These are phyloP conservation scores for Panthera leo DNA, from an alignment of 2,113 vertebrate species.

Conservation along the genomic window DNA sequence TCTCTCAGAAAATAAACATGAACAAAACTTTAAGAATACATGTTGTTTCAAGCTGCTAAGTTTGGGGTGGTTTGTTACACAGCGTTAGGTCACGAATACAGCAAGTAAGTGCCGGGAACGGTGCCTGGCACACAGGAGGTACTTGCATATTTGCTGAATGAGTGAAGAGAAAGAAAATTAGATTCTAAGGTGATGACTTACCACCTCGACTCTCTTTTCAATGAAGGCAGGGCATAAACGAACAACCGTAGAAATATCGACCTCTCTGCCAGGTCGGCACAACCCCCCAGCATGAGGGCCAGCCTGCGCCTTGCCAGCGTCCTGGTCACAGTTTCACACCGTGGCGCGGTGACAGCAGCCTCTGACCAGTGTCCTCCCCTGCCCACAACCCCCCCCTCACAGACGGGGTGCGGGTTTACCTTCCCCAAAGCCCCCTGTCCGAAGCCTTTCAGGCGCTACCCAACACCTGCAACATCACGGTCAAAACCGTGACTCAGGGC, in stretches of 20 bases:
- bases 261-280: neutral
- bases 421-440: rapidly evolving
- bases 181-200: neutral
- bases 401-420: too few species aligned
- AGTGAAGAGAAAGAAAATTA: neutral
- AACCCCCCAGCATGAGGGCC: rapidly evolving
- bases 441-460: neutral
- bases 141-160: neutral
- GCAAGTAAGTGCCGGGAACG: neutral
- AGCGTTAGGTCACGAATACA: rapidly evolving
- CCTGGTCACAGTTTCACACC: neutral
- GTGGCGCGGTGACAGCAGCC: rapidly evolving
- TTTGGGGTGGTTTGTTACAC: rapidly evolving
- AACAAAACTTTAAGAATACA: too few species aligned
- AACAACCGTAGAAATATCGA: rapidly evolving
- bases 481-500: neutral
- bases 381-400: neutral
- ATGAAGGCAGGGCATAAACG: neutral
- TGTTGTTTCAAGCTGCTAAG: too few species aligned
- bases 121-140: neutral
- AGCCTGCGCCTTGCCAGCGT: rapidly evolving
- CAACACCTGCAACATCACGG: neutral
- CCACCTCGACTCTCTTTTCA: neutral
- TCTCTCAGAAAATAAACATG: too few species aligned
- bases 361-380: neutral